Base-by-base conservation (phyloP, 2,888 invertebrate species). In the Andrena marginata region DNA sequence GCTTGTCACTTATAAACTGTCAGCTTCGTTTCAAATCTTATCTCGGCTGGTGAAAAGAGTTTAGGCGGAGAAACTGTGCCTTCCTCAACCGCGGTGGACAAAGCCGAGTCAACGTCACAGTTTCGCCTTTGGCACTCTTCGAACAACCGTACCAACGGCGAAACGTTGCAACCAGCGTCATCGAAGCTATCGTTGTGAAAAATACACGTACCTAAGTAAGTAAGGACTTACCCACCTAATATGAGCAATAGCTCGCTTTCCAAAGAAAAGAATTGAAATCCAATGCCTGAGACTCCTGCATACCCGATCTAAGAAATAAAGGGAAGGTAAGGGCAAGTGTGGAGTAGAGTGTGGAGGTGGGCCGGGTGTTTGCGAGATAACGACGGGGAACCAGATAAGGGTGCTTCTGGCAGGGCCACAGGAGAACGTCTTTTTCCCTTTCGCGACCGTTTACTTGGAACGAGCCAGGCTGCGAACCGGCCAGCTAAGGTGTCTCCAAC, bases 331-430 rank as follows among this genome's bases (percentile, higher is more conserved):
- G 69, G 42, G 42, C 33, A 54, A 29, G 69, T 64, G 31, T 68
- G 69, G n/a, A n/a, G n/a, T n/a, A 70, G 64, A 56, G 56, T 8
- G 29, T 7, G 26, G n/a, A 33, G 68, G 31, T 56, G 62, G 54
- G 33, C 59, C 42, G 65, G 56, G 69, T 84, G 74, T 85, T 82
- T 76, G 67, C 69, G 75, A 82, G 85, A 89, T 80, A 84, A 76
- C 65, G 26, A 72, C 54, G 33, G n/a, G 31, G 63, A 77, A 79
- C 60, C 76, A 87, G 85, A 87, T 87, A 85, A 84, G 81, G 70
- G 74, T 62, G 64, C 62, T 74, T 63, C 69, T 78, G 54, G 60
- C 72, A 87, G 78, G 72, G 74, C 65, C 69, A 23, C 59, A 83
- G 79, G 84, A 85, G 75, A 77, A 68, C 59, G 76, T 63, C 77